phyloP scores from a whole-genome alignment of 2,888 invertebrate genomes.

The Priocnemis perturbator region DNA sequence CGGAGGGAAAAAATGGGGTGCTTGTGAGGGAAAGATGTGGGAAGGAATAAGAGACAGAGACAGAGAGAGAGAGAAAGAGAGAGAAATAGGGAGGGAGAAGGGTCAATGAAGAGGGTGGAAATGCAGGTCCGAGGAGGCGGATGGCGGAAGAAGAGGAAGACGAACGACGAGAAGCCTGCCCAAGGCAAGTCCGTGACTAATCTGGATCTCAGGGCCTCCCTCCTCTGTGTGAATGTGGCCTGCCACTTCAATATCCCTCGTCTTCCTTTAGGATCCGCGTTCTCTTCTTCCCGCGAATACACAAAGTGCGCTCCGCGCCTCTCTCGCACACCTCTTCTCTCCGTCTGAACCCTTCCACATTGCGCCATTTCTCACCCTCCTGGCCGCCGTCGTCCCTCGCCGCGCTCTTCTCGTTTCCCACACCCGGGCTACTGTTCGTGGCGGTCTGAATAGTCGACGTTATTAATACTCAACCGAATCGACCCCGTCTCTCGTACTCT shows the following conservation, averaged over 20 bases:
- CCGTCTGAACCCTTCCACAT: background rate
- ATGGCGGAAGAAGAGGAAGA: conserved; percentile 23
- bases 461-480: too few relatives aligned
- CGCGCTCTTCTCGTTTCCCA: too few relatives aligned
- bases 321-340: background rate
- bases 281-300: background rate
- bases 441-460: too few relatives aligned
- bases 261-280: background rate
- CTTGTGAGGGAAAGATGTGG: too few relatives aligned
- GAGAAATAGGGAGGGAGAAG: background rate
- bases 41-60: background rate
- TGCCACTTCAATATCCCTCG: conserved; percentile 39
- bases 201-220: conserved; percentile 28
- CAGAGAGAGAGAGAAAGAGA: background rate
- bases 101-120: background rate
- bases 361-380: background rate
- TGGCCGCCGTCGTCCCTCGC: too few relatives aligned
- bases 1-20: conserved; percentile 4
- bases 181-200: conserved; percentile 34
- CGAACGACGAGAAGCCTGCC: conserved; percentile 6
- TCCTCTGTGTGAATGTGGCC: conserved; percentile 29
- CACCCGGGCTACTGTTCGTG: conserved; percentile 3
- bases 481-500: too few relatives aligned
- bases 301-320: background rate
- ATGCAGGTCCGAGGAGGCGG: background rate